phyloP scores from a whole-genome alignment of 2,797 vertebrate genomes.

The Nyctalus aviator region DNA sequence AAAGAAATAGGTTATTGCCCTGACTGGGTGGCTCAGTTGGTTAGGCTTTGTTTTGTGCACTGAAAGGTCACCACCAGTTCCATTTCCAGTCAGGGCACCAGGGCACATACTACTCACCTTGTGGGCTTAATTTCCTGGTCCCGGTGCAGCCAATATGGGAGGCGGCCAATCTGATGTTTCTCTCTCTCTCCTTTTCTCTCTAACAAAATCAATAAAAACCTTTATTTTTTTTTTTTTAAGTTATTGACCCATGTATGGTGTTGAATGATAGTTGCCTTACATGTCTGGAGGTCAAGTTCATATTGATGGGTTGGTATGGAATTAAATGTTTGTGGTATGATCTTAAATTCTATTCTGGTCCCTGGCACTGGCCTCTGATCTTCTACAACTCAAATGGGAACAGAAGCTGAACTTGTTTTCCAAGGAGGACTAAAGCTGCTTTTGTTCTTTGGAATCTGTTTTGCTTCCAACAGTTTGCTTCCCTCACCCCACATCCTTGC shows the following conservation, averaged over 20 bases:
- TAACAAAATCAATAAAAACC: neutral
- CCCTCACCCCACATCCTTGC: neutral
- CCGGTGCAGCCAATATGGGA: neutral
- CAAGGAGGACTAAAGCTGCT: neutral
- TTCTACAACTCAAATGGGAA: slow-evolving; percentile 40
- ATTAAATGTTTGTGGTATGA: slow-evolving; percentile 59
- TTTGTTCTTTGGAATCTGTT: slow-evolving; percentile 59
- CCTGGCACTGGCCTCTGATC: slow-evolving; percentile 59
- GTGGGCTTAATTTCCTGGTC: neutral
- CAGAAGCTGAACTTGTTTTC: slow-evolving; percentile 68
- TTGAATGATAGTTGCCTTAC: slow-evolving; percentile 21
- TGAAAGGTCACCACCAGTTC: neutral
- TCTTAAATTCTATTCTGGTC: slow-evolving; percentile 63
- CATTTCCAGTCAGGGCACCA: neutral
- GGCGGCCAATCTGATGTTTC: neutral
- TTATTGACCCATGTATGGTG: neutral
- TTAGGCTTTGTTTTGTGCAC: neutral
- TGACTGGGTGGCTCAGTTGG: neutral
- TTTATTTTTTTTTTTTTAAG: neutral
- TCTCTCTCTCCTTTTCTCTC: neutral
- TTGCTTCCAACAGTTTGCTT: neutral
- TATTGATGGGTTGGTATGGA: slow-evolving; percentile 50
- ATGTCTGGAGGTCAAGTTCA: slow-evolving; percentile 53
- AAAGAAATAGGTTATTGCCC: slow-evolving; percentile 55
- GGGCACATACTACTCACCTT: neutral